Base-by-base conservation (phyloP, 2,113 vertebrate species). In the Poecilia latipinna region DNA sequence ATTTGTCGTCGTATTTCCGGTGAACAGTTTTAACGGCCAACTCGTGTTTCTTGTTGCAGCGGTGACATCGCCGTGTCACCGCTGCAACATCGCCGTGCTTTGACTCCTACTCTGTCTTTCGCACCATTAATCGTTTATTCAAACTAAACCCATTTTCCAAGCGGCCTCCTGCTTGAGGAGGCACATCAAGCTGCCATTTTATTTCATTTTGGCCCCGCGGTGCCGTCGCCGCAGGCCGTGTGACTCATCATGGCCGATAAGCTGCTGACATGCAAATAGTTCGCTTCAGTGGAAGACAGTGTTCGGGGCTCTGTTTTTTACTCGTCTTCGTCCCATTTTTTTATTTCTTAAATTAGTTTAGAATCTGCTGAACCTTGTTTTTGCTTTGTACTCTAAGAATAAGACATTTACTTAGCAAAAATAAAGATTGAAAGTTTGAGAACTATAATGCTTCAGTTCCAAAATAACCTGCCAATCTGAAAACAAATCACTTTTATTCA, bases 191-290 rank as follows among this genome's bases (percentile, higher is more conserved):
- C 61, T 13, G 35, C 13, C 28, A 8, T 1, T 66, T 76, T 4
- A 28, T 57, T 24, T 64, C 57, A 0, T 51, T 44, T 8, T 63
- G 42, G 26, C 42, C 70, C 37, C 62, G 66, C 68, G 33, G 68
- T 12, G 32, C 77, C 15, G 10, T 31, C 32, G 37, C 79, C 72
- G 85, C 51, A 76, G 74, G 77, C 69, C 19, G 8, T 24, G 66
- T 87, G 87, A 91, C 57, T 88, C 81, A 90, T 72, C 64, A 1
- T 42, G 62, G 17, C 0, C 22, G 87, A 89, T 90, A 89, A 89
- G 51, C 74, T 65, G 82, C 78, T 82, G 70, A 87, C 80, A 90
- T 87, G 84, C 90, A 92, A 88, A 90, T 85, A 69, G 71, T 78
- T 86, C 32, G 57, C 60, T 33, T 28, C n/a, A n/a, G n/a, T n/a